Evolutionary conservation across 2,113 vertebrate genomes (phyloP).

Genomic region (Sceloporus undulatus): DNA sequence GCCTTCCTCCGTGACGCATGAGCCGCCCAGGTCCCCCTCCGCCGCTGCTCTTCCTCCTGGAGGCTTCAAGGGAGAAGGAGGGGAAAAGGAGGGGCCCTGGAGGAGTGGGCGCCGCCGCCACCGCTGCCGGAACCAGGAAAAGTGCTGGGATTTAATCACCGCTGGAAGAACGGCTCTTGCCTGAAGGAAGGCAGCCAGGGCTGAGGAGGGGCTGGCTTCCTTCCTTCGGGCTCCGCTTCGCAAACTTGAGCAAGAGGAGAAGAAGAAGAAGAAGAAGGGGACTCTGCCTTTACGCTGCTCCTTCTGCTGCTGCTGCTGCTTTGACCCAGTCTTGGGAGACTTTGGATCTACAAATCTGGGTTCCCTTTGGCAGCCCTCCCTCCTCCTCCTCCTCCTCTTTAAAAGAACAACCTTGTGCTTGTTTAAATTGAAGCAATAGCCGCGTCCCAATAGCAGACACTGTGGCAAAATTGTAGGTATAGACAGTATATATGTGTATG

Average conservation of each 20-base stretch:
- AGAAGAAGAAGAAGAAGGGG: neutral
- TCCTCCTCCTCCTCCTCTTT: neutral
- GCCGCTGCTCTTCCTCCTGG: neutral
- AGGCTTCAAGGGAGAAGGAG: neutral
- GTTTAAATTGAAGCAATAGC: neutral
- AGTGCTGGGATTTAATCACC: slow-evolving; percentile 31
- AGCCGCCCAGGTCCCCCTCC: neutral
- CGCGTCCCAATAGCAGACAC: neutral
- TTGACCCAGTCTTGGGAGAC: too few species aligned
- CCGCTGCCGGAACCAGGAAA: slow-evolving; percentile 28
- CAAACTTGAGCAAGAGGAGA: neutral
- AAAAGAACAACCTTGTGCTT: neutral
- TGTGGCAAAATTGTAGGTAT: slow-evolving; percentile 31
- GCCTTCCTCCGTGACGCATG: neutral
- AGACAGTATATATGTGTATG: too few species aligned
- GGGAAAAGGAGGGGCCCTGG: neutral
- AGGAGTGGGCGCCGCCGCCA: neutral
- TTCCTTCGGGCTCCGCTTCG: neutral
- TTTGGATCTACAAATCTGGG: slow-evolving; percentile 26
- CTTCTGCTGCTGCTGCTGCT: neutral
- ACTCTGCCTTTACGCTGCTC: neutral
- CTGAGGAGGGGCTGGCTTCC: neutral
- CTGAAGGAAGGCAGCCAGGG: neutral
- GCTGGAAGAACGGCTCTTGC: neutral
- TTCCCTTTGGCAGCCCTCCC: neutral